Evolutionary conservation across 2,113 vertebrate genomes (phyloP).

Genomic region (Pithys albifrons): DNA sequence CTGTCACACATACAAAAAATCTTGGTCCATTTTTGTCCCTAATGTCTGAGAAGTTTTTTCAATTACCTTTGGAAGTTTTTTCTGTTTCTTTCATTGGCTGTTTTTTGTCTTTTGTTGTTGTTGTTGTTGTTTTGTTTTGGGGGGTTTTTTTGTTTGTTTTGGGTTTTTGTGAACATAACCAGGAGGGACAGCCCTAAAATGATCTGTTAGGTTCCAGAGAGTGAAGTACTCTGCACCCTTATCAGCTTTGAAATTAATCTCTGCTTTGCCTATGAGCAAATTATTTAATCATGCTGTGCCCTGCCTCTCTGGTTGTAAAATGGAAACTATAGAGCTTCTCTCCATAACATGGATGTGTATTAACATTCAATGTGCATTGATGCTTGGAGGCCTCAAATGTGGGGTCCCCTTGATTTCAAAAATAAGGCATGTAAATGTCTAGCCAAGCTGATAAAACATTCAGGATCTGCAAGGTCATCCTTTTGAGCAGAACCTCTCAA

Average conservation of each 20-base stretch:
- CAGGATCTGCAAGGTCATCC: neutral
- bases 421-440: accelerated
- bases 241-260: neutral
- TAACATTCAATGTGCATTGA: neutral
- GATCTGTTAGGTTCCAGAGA: neutral
- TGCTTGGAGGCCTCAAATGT: neutral
- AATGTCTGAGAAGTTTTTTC: neutral
- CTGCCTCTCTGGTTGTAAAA: neutral
- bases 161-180: neutral
- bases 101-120: neutral
- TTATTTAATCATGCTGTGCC: neutral
- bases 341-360: neutral
- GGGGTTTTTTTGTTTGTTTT: too few species aligned
- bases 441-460: neutral
- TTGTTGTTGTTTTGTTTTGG: neutral
- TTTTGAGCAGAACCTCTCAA: neutral
- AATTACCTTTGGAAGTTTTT: too few species aligned
- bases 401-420: neutral
- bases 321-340: neutral
- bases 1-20: neutral
- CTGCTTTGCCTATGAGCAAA: neutral
- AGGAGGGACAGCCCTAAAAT: neutral
- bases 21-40: neutral
- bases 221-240: neutral
- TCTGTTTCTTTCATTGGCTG: neutral